Conservation (phyloP, 35 echinoderm and acorn worm genomes). For the Lytechinus pictus region DNA sequence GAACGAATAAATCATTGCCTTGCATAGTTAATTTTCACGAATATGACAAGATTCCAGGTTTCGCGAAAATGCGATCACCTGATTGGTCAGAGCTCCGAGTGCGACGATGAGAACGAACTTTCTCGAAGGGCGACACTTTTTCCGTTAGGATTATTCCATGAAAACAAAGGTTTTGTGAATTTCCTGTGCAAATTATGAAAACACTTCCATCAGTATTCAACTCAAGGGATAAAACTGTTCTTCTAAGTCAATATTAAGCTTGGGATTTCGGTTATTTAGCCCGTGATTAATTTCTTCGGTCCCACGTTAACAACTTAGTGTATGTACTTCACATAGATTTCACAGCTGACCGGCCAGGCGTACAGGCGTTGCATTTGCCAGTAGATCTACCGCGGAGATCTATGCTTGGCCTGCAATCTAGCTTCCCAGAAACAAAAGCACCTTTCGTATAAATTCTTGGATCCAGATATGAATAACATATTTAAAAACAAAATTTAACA, state of each 20-base stretch:
- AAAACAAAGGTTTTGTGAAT: neutral
- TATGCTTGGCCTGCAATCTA: no score
- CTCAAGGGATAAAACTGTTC: neutral
- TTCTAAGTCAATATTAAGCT: neutral
- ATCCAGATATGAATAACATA: no score
- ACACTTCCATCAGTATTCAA: neutral
- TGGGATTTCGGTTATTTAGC: neutral
- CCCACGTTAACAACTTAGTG: neutral
- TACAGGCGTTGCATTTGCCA: neutral
- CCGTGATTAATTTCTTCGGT: neutral
- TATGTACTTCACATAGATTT: no score
- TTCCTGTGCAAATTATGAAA: neutral
- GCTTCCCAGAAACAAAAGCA: no score
- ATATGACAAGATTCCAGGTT: neutral
- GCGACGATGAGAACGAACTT: neutral
- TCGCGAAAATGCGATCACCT: neutral
- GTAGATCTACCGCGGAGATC: no score
- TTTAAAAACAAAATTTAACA: no score
- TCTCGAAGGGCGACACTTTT: neutral
- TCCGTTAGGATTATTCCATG: neutral
- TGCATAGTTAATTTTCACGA: conserved; percentile 1
- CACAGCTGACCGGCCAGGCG: no score
- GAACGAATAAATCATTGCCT: conserved; percentile 10
- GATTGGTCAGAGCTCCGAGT: neutral
- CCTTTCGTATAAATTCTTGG: no score